Evolutionary conservation across 2,797 vertebrate species (phyloP).

Genomic region (Falco rusticolus): DNA sequence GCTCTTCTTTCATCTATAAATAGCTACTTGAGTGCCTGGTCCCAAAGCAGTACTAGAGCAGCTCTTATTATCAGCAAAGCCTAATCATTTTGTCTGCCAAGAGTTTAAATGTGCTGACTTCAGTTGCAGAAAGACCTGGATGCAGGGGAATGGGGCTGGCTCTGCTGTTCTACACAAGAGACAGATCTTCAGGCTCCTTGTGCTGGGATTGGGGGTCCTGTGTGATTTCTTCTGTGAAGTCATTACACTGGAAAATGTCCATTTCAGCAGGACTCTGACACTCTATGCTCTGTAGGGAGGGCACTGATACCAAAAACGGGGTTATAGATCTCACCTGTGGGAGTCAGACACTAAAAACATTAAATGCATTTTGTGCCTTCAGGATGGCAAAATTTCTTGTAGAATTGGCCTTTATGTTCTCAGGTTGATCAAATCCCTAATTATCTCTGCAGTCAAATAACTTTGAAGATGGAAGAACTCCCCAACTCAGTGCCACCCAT

Average conservation of each 20-base stretch:
- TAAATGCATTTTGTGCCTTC: not conserved
- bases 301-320: not conserved
- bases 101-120: not conserved
- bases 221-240: not conserved
- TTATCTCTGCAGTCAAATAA: not conserved
- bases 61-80: constrained; percentile 15
- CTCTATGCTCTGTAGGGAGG: not conserved
- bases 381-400: not conserved
- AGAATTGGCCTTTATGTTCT: not conserved
- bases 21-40: not conserved
- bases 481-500: not conserved
- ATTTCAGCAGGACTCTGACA: not conserved
- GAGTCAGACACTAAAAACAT: not conserved
- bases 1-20: constrained; percentile 44
- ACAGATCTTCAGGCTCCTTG: not conserved
- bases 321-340: not conserved
- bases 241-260: not conserved
- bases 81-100: not conserved
- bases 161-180: not conserved
- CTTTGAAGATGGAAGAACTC: not conserved
- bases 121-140: not conserved
- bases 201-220: rapidly evolving
- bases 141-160: not conserved
- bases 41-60: constrained; percentile 29
- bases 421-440: not conserved